Evolutionary conservation across 2,113 vertebrate species (phyloP).

Genomic region (Aramus guarauna): DNA sequence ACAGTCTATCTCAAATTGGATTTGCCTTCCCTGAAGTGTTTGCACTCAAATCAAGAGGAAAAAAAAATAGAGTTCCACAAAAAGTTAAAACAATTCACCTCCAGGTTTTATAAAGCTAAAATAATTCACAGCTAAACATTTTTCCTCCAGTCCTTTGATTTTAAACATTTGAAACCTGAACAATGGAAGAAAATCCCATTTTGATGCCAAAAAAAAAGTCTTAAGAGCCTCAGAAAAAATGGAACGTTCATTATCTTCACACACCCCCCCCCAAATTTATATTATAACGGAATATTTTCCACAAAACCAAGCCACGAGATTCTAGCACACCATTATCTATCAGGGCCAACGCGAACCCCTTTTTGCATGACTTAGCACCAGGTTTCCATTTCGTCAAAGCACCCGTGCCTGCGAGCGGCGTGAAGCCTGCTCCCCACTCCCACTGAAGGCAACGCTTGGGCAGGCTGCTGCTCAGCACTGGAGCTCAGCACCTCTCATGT

Average conservation of each 20-base stretch:
- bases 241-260: not conserved
- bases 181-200: not conserved
- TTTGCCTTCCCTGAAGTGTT: not conserved
- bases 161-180: not conserved
- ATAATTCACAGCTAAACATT: not conserved
- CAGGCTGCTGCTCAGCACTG: not conserved
- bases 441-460: no score
- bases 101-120: not conserved
- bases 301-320: not conserved
- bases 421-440: not conserved
- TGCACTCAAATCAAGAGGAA: not conserved
- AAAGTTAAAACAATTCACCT: not conserved
- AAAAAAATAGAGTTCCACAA: not conserved
- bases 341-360: not conserved
- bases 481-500: not conserved
- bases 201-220: not conserved
- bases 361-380: not conserved
- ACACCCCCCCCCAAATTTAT: rapidly evolving
- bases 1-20: not conserved
- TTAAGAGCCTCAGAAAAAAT: not conserved
- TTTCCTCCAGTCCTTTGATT: not conserved
- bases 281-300: not conserved
- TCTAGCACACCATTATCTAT: not conserved
- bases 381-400: not conserved
- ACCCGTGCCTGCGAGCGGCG: not conserved